Evolutionary conservation across 2,113 vertebrate species (phyloP), one percentile per base, ranked within the genome.

Genomic region (Lagopus leucura): DNA sequence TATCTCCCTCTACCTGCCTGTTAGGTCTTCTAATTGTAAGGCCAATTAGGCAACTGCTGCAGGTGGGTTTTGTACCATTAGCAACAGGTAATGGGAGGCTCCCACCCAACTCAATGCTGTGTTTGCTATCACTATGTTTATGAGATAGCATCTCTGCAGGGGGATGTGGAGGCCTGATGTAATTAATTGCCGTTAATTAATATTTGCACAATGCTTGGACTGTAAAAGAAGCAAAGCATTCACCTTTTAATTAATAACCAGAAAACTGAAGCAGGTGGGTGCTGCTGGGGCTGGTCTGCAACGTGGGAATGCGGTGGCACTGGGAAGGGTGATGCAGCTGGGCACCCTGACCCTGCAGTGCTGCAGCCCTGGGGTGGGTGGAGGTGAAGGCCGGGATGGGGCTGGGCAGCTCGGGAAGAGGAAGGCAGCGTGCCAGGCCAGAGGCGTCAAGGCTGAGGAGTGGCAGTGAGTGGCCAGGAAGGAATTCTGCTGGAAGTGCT

Each of bases 181-280:
- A 93, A 95, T 95, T 95, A 97, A 93, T 94, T 89, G 78, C 69
- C n/a, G 47, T 81, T 93, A 95, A 96, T 96, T 95, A 97, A 92
- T 91, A 92, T 87, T 90, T 94, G 79, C 90, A 90, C 92, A 86
- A 45, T 43, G 63, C 88, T 89, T 6, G 5, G 45, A 64, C 14
- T 28, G 58, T 54, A 79, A 30, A 70, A 74, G 30, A 80, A 75
- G 79, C 76, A 77, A 72, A 93, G 55, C n/a, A 14, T 69, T 85
- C 52, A 24, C 1, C 54, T 73, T 43, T 38, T 40, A 76, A 79
- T 89, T 14, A 82, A 54, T 38, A 64, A 55, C 0, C 1, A 47
- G 32, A 55, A 54, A 66, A 54, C 24, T 47, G 50, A 55, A 28
- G 7, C 0, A 24, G 76, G n/a, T 20, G 28, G 7, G 74, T 43